phyloP scores from a whole-genome alignment of 2,888 invertebrate species.

The Nemurella pictetii region DNA sequence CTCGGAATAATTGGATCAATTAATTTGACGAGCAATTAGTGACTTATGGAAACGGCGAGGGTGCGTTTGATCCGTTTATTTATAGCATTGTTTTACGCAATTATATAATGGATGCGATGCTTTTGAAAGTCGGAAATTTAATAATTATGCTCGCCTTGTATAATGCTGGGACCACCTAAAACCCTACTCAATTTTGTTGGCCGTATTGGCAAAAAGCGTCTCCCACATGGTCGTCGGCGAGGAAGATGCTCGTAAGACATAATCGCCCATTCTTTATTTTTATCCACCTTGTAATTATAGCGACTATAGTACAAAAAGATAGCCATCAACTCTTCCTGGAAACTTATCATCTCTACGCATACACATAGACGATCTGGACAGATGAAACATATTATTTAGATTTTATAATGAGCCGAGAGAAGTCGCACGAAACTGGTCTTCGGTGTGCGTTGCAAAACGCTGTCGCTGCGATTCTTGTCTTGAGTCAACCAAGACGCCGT shows the following conservation, averaged over 20 bases:
- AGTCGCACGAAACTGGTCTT: no score
- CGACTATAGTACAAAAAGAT: not conserved
- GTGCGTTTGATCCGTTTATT: slow-evolving; percentile 4
- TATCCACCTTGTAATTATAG: not conserved
- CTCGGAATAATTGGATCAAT: slow-evolving; percentile 10
- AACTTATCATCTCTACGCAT: not conserved
- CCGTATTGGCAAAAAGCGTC: not conserved
- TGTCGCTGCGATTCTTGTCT: not conserved
- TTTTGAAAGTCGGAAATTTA: not conserved
- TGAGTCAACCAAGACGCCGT: not conserved
- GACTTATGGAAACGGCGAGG: slow-evolving; percentile 12
- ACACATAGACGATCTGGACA: not conserved
- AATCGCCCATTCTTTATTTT: not conserved
- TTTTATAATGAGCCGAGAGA: not conserved
- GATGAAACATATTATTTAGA: not conserved
- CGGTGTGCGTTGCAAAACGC: not conserved
- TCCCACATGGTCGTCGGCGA: not conserved
- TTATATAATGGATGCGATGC: not conserved
- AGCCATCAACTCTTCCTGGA: not conserved
- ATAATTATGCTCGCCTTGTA: not conserved
- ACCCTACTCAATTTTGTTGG: not conserved
- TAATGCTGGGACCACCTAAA: not conserved
- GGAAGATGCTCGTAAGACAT: not conserved
- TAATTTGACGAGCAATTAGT: slow-evolving; percentile 17
- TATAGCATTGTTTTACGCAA: not conserved